Base-by-base conservation (phyloP, 1,140 invertebrate genomes). In the Antheraea mylitta region DNA sequence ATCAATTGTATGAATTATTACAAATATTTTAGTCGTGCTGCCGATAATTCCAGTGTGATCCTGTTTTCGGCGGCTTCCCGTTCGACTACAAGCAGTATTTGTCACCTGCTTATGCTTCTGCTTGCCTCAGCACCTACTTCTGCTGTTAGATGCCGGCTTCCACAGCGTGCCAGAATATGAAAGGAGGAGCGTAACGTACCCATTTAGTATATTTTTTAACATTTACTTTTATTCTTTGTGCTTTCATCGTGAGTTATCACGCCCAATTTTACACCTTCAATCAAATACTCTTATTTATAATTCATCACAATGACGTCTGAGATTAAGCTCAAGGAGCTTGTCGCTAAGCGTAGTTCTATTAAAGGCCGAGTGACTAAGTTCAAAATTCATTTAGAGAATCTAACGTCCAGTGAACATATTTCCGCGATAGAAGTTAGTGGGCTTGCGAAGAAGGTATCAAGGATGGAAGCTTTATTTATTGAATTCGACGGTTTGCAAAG, bases 401-500 rank as follows among this genome's bases (percentile, higher is more conserved):
- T 76, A 53, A 38, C 18, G 18, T 22, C 18, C 9, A 8, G 30
- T 13, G 37, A 58, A 19, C n/a, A 7, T 18, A 13, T 71, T n/a
- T 58, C 68, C 0, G 63, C n/a, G 18, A n/a, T 70, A 18, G 66
- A 76, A 22, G 8, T 76, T 30, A 19, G 48, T 10, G 68, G 68
- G 36, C 61, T 76, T 10, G 59, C 19, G 11, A 48, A 67, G 62
- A 72, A 71, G 36, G 19, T 73, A 13, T 61, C 11, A 30, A 69
- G 66, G n/a, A 64, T 73, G 18, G 65, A 66, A 64, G 18, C n/a
- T 0, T 53, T 68, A 60, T 66, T 42, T 19, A 59, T 30, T 61
- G 64, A 71, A 45, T 76, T 76, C 45, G 77, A 79, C 62, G 70
- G 71, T 3, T 68, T 76, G 64, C 74, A 79, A 61, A 73, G n/a